A percentile compares a stretch with the other conserved stretches of the same genome.
These are phyloP conservation scores for Cygnus olor DNA, from an alignment of 2,797 vertebrate species.

Conservation along the genomic window DNA sequence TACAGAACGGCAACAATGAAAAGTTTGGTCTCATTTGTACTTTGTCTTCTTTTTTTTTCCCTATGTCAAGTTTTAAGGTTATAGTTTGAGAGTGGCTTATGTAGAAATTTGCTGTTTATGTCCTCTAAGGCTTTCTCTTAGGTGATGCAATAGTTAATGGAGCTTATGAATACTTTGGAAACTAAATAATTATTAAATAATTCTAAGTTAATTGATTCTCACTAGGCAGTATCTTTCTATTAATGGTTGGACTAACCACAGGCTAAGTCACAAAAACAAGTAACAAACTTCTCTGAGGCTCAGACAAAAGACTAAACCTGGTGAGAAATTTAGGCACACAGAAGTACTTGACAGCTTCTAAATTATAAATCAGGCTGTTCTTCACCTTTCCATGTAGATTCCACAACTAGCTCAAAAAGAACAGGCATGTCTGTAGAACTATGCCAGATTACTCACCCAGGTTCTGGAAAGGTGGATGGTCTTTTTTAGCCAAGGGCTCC, in stretches of 20 bases:
- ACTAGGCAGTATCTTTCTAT: not conserved
- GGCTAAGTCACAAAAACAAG: not conserved
- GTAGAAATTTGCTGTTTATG: not conserved
- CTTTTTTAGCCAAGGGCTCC: not conserved
- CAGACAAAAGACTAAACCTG: not conserved
- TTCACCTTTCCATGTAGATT: not conserved
- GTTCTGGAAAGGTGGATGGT: not conserved
- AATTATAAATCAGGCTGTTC: not conserved
- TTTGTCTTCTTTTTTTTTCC: not conserved
- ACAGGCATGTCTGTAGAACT: not conserved
- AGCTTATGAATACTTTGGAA: not conserved
- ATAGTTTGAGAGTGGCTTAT: not conserved
- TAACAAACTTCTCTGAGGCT: not conserved
- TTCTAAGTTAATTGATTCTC: not conserved
- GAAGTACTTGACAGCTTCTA: not conserved
- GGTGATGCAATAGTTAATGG: not conserved
- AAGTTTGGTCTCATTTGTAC: not conserved
- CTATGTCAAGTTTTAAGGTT: not conserved
- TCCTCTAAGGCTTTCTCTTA: not conserved
- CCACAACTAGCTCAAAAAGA: not conserved
- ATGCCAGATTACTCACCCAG: not conserved
- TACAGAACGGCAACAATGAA: not conserved
- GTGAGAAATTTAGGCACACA: not conserved
- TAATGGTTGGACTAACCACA: not conserved
- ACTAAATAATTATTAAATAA: not conserved